Conservation (phyloP, 2,113 vertebrate species). For the Eidolon helvum region DNA sequence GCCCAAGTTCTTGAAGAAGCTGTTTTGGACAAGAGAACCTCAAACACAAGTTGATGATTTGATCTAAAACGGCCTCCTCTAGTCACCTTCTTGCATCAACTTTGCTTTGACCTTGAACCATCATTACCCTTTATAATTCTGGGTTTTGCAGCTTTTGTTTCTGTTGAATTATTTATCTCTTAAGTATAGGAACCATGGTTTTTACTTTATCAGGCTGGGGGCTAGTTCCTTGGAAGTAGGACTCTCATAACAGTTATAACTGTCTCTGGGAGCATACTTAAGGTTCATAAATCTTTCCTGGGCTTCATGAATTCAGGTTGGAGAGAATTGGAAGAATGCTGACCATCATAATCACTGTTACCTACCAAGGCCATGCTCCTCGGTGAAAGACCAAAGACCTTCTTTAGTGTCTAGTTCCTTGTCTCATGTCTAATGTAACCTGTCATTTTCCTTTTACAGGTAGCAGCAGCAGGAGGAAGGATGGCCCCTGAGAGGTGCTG, state of each 20-base stretch:
- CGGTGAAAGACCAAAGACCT: not conserved
- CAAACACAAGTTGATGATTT: not conserved
- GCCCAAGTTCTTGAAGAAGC: slow-evolving; percentile 8
- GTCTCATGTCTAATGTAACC: slow-evolving; percentile 21
- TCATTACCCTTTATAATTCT: slow-evolving; percentile 12
- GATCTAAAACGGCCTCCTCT: not conserved
- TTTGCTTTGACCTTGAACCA: not conserved
- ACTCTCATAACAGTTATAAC: not conserved
- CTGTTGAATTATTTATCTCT: slow-evolving; percentile 41
- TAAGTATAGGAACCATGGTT: not conserved
- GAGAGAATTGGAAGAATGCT: not conserved
- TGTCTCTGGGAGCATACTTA: not conserved
- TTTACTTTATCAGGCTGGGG: not conserved
- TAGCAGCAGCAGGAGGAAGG: slow-evolving; percentile 31
- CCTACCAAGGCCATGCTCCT: not conserved
- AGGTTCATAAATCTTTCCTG: not conserved
- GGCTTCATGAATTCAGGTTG: not conserved
- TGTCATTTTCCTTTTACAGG: slow-evolving; percentile 65
- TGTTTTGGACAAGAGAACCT: not conserved
- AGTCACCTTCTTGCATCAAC: not conserved
- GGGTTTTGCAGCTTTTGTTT: slow-evolving; percentile 22
- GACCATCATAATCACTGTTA: not conserved
- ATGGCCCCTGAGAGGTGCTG: slow-evolving; percentile 42
- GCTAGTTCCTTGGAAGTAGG: not conserved
- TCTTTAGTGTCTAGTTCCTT: not conserved